A percentile compares a stretch with the other conserved stretches of the same genome.
phyloP scores from a whole-genome alignment of 2,888 invertebrate species.

The Pristionchus entomophagus region DNA sequence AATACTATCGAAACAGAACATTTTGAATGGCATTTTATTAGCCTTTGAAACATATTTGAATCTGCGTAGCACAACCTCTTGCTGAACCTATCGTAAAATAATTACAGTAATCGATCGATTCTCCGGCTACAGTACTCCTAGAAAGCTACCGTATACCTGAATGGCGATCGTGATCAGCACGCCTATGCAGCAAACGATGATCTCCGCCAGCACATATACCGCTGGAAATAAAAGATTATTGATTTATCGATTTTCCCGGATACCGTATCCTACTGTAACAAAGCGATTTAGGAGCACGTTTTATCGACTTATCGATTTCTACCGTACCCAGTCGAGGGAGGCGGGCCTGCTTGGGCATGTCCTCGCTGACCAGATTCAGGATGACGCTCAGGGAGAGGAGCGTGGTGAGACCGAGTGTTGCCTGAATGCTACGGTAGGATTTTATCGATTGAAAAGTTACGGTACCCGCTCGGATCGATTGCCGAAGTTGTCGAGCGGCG shows the following conservation, averaged over 20 bases:
- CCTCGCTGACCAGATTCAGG: constrained; percentile 44
- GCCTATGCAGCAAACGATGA: constrained; percentile 45
- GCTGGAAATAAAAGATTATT: constrained; percentile 5
- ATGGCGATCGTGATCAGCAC: constrained; percentile 46
- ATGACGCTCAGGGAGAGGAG: constrained; percentile 48
- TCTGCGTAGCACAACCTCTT: too few relatives aligned
- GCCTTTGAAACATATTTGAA: too few relatives aligned
- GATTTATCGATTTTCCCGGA: neutral
- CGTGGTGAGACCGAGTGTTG: constrained; percentile 47
- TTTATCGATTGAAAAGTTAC: neutral
- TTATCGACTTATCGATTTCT: too few relatives aligned
- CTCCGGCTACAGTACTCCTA: too few relatives aligned
- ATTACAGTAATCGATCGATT: neutral
- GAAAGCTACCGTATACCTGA: constrained; percentile 33
- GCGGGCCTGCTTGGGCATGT: constrained; percentile 42
- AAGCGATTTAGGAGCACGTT: too few relatives aligned
- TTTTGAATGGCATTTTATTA: too few relatives aligned
- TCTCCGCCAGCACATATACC: constrained; percentile 44
- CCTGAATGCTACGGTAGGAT: constrained; percentile 3
- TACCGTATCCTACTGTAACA: neutral
- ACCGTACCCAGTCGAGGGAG: constrained; percentile 36
- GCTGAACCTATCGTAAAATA: neutral
- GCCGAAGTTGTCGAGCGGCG: constrained; percentile 47
- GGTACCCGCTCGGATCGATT: constrained; percentile 42
- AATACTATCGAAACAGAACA: too few relatives aligned